These are phyloP conservation scores for Cephus sareptanus DNA, from an alignment of 2,888 invertebrate species.

Conservation along the genomic window DNA sequence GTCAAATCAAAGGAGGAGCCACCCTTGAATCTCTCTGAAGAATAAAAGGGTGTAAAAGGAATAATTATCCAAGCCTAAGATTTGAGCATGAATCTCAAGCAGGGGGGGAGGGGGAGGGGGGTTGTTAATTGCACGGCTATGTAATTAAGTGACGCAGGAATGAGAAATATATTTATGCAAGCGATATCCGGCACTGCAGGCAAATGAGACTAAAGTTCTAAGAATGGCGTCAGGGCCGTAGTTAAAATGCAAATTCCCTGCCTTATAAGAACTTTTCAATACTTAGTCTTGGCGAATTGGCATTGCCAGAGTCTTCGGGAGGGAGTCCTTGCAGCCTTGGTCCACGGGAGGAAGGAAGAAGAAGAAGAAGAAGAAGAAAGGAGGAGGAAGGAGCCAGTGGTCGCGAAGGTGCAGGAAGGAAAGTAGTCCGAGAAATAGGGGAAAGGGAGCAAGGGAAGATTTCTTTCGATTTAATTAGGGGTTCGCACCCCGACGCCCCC, in stretches of 20 bases:
- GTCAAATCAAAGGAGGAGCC: too few species aligned
- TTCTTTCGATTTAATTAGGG: slow-evolving; percentile 61
- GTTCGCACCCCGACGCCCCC: slow-evolving; percentile 12
- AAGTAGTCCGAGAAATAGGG: background rate
- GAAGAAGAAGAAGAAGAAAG: background rate
- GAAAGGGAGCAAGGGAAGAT: slow-evolving; percentile 33
- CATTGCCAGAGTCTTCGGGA: background rate
- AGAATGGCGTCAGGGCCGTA: slow-evolving; percentile 8
- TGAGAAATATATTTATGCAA: too few species aligned
- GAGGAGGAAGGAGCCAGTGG: slow-evolving; percentile 13
- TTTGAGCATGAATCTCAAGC: too few species aligned
- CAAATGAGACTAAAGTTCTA: slow-evolving; percentile 35
- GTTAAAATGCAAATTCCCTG: slow-evolving; percentile 46
- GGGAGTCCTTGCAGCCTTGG: too few species aligned
- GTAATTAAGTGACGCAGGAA: too few species aligned
- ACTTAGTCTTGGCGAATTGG: slow-evolving; percentile 31
- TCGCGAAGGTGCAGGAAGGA: background rate
- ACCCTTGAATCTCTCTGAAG: too few species aligned
- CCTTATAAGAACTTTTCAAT: slow-evolving; percentile 36
- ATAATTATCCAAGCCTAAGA: too few species aligned
- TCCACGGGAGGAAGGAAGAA: background rate
- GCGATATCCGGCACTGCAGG: background rate
- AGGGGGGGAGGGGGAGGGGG: too few species aligned
- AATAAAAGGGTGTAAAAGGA: too few species aligned
- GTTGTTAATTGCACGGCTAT: too few species aligned